A percentile compares a stretch with the other conserved stretches of the same genome.
phyloP scores from a whole-genome alignment of 1,140 invertebrate genomes.

The Camponotus floridanus region DNA sequence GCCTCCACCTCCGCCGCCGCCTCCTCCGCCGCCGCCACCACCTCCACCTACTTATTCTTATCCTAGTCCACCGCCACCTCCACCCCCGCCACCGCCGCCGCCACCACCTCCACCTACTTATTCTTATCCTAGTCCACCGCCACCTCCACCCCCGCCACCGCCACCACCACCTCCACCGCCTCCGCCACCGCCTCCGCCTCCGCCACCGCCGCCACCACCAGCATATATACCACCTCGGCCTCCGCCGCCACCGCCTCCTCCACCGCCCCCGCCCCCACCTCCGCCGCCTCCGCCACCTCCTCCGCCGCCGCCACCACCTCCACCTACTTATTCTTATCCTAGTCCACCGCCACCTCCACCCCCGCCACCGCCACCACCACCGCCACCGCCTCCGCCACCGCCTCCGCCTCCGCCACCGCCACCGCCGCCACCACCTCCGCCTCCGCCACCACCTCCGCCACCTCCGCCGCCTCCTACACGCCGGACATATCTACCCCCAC shows the following conservation, averaged over 20 bases:
- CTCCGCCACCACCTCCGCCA: not conserved
- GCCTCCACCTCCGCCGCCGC: not conserved
- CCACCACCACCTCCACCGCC: not conserved
- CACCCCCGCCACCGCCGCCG: not conserved
- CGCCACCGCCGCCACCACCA: not conserved
- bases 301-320: too few relatives aligned
- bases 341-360: not conserved
- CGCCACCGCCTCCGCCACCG: not conserved
- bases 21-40: not conserved
- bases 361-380: not conserved
- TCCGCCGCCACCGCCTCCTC: not conserved
- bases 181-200: rapidly evolving
- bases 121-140: not conserved
- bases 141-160: not conserved
- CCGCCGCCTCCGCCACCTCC: too few relatives aligned
- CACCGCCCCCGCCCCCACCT: not conserved
- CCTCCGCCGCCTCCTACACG: conserved; percentile 21
- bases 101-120: too few relatives aligned
- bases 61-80: not conserved
- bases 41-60: not conserved
- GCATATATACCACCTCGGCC: too few relatives aligned
- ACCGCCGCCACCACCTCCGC: not conserved
- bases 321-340: too few relatives aligned
- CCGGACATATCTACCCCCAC: conserved; percentile 34
- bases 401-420: not conserved